Evolutionary conservation across 2,888 invertebrate genomes (phyloP), one percentile per base, ranked within the genome.

Genomic region (Tridacna gigas): DNA sequence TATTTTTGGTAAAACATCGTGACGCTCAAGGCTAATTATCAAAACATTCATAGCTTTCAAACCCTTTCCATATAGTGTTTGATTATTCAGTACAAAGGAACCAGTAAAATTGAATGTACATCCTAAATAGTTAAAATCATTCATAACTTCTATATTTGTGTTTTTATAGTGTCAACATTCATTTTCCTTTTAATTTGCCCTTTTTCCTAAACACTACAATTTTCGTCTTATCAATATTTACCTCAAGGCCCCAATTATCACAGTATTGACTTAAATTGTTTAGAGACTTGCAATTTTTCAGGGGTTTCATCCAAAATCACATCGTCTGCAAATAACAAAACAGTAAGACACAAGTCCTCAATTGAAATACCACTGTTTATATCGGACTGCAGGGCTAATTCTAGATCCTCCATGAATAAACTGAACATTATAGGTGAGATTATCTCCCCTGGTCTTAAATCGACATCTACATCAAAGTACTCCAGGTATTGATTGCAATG

Each of bases 31-130:
- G 22, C 77, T 76, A 15, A 26, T n/a, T 18, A 77, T 37, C 22
- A 80, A 51, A 45, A 66, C 25, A 25, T 75, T 56, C 75, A 80
- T 73, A 25, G 75, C 74, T 75, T 80, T 67, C 22, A 74, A 63
- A 56, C n/a, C 79, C 20, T 79, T 74, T 22, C 66, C 79, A 37
- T 11, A 15, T 25, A 69, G 25, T 22, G 18, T 22, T 48, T 69
- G 47, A 22, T 67, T 37, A 28, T 77, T 67, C 26, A 77, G 28
- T 1, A 28, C 61, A 61, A 71, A 73, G 11, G 22, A 20, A 12
- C 75, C 80, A 5, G 67, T 75, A 47, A 75, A 67, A 67, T 75
- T 56, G 22, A 80, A 74, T 25, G 61, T 61, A 48, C n/a, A 13
- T 12, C 74, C 79, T 20, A 79, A 20, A 37, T 79, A 79, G 28